phyloP scores from a whole-genome alignment of 2,797 vertebrate genomes.

The Enoplosus armatus region DNA sequence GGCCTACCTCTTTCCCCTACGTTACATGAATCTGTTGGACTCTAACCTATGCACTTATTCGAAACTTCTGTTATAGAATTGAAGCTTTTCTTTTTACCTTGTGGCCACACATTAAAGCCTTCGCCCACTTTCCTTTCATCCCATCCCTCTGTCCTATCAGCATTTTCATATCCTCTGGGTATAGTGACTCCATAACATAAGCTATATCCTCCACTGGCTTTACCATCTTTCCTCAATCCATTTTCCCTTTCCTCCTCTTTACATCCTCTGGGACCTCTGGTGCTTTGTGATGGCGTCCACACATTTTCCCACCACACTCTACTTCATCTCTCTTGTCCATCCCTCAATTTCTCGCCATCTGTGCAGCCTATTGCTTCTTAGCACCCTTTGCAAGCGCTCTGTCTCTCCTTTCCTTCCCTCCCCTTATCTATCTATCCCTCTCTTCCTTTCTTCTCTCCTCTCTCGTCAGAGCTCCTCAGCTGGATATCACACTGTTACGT shows the following conservation, averaged over 20 bases:
- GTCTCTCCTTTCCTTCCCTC: slow-evolving; percentile 4
- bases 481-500: slow-evolving; percentile 6
- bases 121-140: slow-evolving; percentile 20
- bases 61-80: background rate
- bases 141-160: slow-evolving; percentile 68
- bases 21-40: background rate
- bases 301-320: slow-evolving; percentile 40
- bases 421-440: slow-evolving; percentile 11
- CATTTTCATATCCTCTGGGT: slow-evolving; percentile 89
- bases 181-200: slow-evolving; percentile 82
- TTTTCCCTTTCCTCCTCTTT: slow-evolving; percentile 24
- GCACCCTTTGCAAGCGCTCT: slow-evolving; percentile 24
- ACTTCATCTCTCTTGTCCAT: slow-evolving; percentile 43
- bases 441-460: slow-evolving; percentile 7
- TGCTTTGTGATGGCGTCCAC: slow-evolving; percentile 37
- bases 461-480: slow-evolving; percentile 9
- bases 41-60: slow-evolving; percentile 16
- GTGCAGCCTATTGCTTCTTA: slow-evolving; percentile 43
- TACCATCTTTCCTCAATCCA: slow-evolving; percentile 32
- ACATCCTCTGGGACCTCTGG: slow-evolving; percentile 53
- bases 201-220: slow-evolving; percentile 42
- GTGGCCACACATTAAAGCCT: slow-evolving; percentile 25
- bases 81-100: slow-evolving; percentile 4
- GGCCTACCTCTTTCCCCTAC: background rate
- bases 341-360: slow-evolving; percentile 40